Evolutionary conservation across 2,888 invertebrate genomes (phyloP).

Genomic region (Zygaena filipendulae): DNA sequence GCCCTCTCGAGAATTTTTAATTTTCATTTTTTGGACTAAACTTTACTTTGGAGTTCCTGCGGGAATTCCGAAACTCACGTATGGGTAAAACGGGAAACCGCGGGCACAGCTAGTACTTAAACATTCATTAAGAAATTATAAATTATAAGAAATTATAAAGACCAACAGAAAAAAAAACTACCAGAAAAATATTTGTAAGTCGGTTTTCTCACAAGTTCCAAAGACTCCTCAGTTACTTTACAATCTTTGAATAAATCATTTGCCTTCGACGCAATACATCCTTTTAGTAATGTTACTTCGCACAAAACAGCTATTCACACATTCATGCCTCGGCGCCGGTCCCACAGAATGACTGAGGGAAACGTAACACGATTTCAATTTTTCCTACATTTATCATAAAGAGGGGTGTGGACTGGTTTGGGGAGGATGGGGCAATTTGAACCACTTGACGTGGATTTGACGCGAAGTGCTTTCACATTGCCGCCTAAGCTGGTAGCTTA

Average conservation of each 20-base stretch:
- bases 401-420: slow-evolving; percentile 16
- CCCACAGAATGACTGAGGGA: slow-evolving; percentile 29
- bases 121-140: no score
- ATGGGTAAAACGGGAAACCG: no score
- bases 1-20: no score
- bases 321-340: slow-evolving; percentile 23
- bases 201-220: no score
- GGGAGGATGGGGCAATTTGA: slow-evolving; percentile 37
- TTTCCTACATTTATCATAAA: slow-evolving; percentile 47
- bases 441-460: slow-evolving; percentile 49
- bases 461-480: slow-evolving; percentile 42
- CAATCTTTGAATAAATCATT: slow-evolving; percentile 18
- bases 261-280: slow-evolving; percentile 20
- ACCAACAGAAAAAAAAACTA: no score
- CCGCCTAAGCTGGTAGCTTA: slow-evolving; percentile 37
- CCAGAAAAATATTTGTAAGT: no score
- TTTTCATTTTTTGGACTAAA: no score
- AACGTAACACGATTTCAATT: slow-evolving; percentile 50
- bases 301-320: slow-evolving; percentile 30
- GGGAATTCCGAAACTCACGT: no score
- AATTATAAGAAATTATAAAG: no score
- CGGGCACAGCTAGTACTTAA: no score
- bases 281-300: slow-evolving; percentile 28
- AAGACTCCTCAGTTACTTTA: no score
- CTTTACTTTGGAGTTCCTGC: no score